A percentile compares a stretch with the other conserved stretches of the same genome.
These are phyloP conservation scores for Tachystola acroxantha DNA, from an alignment of 2,888 invertebrate genomes.

Conservation along the genomic window DNA sequence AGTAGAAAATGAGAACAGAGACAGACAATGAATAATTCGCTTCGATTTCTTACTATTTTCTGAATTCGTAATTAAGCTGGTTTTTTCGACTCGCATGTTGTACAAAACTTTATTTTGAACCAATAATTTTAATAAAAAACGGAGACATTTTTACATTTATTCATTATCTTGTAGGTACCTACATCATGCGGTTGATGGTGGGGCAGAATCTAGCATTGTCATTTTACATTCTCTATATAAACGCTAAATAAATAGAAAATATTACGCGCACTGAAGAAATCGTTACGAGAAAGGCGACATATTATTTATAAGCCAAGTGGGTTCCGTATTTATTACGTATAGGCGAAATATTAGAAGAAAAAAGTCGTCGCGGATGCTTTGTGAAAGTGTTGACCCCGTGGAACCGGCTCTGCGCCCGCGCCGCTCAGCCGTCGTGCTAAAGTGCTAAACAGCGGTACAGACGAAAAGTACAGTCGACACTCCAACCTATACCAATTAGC, in stretches of 20 bases:
- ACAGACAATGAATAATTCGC: no score
- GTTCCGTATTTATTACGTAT: slow-evolving; percentile 45
- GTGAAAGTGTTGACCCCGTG: slow-evolving; percentile 64
- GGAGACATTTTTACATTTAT: no score
- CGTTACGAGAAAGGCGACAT: slow-evolving; percentile 9
- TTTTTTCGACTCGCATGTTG: no score
- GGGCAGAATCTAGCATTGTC: no score
- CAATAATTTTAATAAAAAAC: no score
- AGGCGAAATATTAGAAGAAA: slow-evolving; percentile 37
- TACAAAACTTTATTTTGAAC: no score
- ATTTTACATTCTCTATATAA: no score
- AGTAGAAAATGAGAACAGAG: no score
- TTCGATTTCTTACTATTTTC: no score
- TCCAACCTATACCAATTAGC: neutral
- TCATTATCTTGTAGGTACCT: no score
- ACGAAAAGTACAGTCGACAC: neutral
- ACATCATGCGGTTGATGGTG: no score
- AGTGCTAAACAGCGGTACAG: slow-evolving; percentile 14
- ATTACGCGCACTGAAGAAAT: neutral
- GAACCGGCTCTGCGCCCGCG: slow-evolving; percentile 39
- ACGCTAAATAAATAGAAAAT: neutral
- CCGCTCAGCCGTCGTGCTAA: slow-evolving; percentile 19
- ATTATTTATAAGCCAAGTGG: neutral
- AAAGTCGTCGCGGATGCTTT: slow-evolving; percentile 39
- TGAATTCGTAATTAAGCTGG: no score